Percentiles rank a stretch among this genome's conserved stretches.
Conservation (phyloP, 2,888 invertebrate species). For the Gerris lacustris region DNA sequence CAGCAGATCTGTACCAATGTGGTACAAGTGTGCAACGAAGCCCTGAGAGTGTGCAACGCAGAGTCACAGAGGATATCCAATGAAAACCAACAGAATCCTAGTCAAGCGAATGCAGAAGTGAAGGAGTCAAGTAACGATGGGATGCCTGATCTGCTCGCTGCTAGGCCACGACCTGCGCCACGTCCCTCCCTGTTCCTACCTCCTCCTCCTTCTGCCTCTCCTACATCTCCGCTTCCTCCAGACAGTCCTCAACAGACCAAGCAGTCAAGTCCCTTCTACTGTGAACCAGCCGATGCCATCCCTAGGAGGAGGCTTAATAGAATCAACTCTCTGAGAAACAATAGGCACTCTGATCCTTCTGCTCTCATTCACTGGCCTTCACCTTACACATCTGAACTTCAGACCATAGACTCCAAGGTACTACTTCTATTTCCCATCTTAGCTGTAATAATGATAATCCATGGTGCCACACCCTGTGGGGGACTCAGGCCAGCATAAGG, state of each 20-base stretch:
- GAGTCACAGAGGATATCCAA: not conserved
- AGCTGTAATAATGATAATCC: not conserved
- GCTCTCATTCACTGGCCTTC: constrained; percentile 36
- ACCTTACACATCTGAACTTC: constrained; percentile 35
- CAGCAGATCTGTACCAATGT: constrained; percentile 7
- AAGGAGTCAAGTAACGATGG: not conserved
- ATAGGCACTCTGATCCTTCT: constrained; percentile 42
- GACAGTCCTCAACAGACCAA: constrained; percentile 13
- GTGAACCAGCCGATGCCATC: constrained; percentile 76
- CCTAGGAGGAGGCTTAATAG: constrained; percentile 33
- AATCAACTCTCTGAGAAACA: constrained; percentile 29
- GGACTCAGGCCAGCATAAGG: no score
- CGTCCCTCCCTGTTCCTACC: constrained; percentile 20
- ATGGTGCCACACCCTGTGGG: no score
- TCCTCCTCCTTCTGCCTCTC: constrained; percentile 22
- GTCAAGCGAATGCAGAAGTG: not conserved
- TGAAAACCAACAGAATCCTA: not conserved
- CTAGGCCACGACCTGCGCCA: constrained; percentile 22
- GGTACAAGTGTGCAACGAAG: constrained; percentile 16
- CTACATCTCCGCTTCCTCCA: constrained; percentile 15
- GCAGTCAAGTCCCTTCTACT: constrained; percentile 76
- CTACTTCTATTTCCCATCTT: not conserved
- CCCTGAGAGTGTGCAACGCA: constrained; percentile 27
- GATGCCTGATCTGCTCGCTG: not conserved
- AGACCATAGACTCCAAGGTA: constrained; percentile 38